These are phyloP conservation scores for Xylota segnis DNA, from an alignment of 2,888 invertebrate genomes.

Conservation along the genomic window DNA sequence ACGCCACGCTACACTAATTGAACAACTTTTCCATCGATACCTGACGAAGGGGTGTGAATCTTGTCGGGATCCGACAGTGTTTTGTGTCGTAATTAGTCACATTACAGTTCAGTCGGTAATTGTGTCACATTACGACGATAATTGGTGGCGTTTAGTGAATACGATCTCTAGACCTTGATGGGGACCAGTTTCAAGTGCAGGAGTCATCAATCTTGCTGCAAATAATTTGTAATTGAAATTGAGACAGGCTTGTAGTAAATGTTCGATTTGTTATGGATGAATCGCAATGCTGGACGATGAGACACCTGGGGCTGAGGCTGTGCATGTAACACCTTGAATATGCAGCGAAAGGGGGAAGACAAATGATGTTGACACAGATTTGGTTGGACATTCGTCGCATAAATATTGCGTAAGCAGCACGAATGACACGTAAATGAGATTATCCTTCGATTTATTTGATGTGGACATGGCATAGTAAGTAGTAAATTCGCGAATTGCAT, in stretches of 20 bases:
- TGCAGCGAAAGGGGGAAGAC: slow-evolving; percentile 7
- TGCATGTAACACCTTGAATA: slow-evolving; percentile 24
- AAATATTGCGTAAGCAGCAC: neutral
- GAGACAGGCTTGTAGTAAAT: slow-evolving; percentile 28
- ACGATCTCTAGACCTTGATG: slow-evolving; percentile 24
- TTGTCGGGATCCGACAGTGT: slow-evolving; percentile 17
- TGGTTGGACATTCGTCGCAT: slow-evolving; percentile 16
- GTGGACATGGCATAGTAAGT: neutral
- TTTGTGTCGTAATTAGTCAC: slow-evolving; percentile 52
- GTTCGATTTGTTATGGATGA: slow-evolving; percentile 47
- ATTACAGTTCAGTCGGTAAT: slow-evolving; percentile 67
- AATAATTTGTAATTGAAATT: slow-evolving; percentile 46
- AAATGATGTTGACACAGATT: neutral
- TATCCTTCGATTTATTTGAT: neutral
- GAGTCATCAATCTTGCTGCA: slow-evolving; percentile 53
- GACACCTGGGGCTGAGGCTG: slow-evolving; percentile 18
- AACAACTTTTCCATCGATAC: slow-evolving; percentile 55
- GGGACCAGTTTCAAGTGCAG: slow-evolving; percentile 57
- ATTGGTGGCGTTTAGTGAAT: slow-evolving; percentile 69
- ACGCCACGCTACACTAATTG: slow-evolving; percentile 65
- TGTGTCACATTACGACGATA: slow-evolving; percentile 65
- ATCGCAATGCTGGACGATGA: slow-evolving; percentile 20
- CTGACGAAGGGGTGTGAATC: neutral
- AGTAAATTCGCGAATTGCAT: neutral
- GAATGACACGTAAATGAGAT: neutral